phyloP scores from a whole-genome alignment of 2,113 vertebrate genomes.

The Burhinus bistriatus region DNA sequence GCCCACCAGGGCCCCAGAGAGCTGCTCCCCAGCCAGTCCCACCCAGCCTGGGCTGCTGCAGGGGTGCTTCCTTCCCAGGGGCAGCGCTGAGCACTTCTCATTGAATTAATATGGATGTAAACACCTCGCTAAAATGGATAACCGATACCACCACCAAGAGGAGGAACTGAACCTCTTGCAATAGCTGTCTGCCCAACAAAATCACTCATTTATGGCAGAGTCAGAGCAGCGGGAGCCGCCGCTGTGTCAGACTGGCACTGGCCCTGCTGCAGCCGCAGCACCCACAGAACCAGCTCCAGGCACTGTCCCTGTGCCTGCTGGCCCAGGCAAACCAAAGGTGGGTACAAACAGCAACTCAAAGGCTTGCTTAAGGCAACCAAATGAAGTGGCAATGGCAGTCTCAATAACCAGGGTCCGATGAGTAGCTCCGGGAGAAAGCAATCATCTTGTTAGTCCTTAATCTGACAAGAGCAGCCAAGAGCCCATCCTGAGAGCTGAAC shows the following conservation, averaged over 20 bases:
- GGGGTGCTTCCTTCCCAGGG: neutral
- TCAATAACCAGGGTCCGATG: neutral
- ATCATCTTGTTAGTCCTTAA: conserved; percentile 48
- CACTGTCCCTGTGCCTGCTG: rapidly evolving
- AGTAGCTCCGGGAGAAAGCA: neutral
- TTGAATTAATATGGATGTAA: neutral
- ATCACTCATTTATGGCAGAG: neutral
- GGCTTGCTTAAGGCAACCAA: neutral
- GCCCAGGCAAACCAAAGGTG: neutral
- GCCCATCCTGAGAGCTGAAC: neutral
- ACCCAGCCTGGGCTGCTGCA: neutral
- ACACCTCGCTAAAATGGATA: neutral
- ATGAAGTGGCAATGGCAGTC: neutral
- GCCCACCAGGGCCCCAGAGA: neutral
- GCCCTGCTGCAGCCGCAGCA: neutral
- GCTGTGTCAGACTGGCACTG: rapidly evolving
- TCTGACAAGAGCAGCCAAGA: conserved; percentile 13
- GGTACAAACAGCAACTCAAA: neutral
- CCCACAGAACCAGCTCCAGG: neutral
- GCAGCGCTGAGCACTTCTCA: neutral
- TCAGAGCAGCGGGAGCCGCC: neutral
- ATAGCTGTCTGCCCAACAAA: neutral
- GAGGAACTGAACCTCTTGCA: neutral
- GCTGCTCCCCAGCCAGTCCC: neutral
- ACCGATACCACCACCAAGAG: neutral